Evolutionary conservation across 2,888 invertebrate species (phyloP), one percentile per base, ranked within the genome.

Genomic region (Protophormia terraenovae): DNA sequence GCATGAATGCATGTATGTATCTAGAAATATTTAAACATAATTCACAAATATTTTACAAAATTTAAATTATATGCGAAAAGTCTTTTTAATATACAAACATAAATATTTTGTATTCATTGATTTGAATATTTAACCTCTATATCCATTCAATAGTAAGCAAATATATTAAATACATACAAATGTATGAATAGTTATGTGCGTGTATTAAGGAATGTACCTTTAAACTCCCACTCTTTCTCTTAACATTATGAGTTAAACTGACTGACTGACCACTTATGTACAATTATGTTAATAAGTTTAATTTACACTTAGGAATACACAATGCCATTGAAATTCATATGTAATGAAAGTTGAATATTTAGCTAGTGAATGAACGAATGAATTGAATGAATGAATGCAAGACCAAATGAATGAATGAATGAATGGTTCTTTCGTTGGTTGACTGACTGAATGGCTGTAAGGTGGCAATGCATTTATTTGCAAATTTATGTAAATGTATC

Each of bases 251-350:
- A 75, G 64, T 45, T 75, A 62, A 72, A 66, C 64, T 66, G 72
- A 67, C 38, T 67, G 76, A 66, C 64, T 66, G 72, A 67, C 38
- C 84, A 76, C 67, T 84, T 84, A 72, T 81, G 76, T 77, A 80
- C 77, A 84, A 81, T 84, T 84, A 84, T 84, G 84, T 72, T 84
- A 84, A 84, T 84, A 72, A 77, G 77, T 84, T 84, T 72, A 84
- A 81, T 84, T 84, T 84, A 84, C 84, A 84, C 84, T 77, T 47
- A 38, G 75, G 55, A 72, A 60, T 67, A 79, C 62, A 73, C 45
- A 77, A 53, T 29, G 38, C 71, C 71, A 84, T 77, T 60, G 80
- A 77, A 72, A 80, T 80, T 24, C 71, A 76, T 81, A 72, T 60
- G 27, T 60, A 66, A 58, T 77, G 64, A 71, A 71, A 64, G 55